Conservation (phyloP, 2,888 invertebrate species). For the Tetanocera ferruginea region DNA sequence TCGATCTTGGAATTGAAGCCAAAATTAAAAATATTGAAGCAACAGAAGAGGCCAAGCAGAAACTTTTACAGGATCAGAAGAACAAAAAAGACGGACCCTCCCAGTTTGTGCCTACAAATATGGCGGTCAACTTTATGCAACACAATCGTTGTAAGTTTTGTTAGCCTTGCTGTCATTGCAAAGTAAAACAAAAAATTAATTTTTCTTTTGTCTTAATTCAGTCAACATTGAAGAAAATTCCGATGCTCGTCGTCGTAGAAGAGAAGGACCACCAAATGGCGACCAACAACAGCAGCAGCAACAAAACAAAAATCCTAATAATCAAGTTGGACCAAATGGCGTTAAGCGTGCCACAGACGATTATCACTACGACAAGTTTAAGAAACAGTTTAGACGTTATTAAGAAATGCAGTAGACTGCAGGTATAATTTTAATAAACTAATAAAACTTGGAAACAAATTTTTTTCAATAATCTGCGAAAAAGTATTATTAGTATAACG, state of each 20-base stretch:
- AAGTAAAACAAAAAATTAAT: slow-evolving; percentile 14
- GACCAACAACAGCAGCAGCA: slow-evolving; percentile 58
- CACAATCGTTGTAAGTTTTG: slow-evolving; percentile 88
- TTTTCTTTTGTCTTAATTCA: slow-evolving; percentile 61
- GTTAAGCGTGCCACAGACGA: slow-evolving; percentile 96
- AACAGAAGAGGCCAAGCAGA: slow-evolving; percentile 97
- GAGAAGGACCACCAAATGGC: slow-evolving; percentile 32
- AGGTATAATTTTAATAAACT: no score
- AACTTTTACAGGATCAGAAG: slow-evolving; percentile 87
- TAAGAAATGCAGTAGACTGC: slow-evolving; percentile 63
- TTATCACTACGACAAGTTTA: slow-evolving; percentile 96
- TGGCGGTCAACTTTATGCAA: slow-evolving; percentile 98
- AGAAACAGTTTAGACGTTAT: slow-evolving; percentile 93
- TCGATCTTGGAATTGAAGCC: slow-evolving; percentile 98
- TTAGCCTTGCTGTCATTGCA: not conserved
- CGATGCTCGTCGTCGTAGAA: slow-evolving; percentile 71
- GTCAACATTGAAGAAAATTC: slow-evolving; percentile 85
- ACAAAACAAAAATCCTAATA: slow-evolving; percentile 63
- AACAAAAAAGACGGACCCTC: slow-evolving; percentile 94
- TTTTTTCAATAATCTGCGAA: no score
- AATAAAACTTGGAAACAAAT: no score
- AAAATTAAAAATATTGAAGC: slow-evolving; percentile 99
- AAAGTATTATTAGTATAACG: no score
- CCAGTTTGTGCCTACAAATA: slow-evolving; percentile 96
- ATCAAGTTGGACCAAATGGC: slow-evolving; percentile 73